A percentile compares a stretch with the other conserved stretches of the same genome.
Evolutionary conservation across 2,797 vertebrate species (phyloP).

Genomic region (Sciaenops ocellatus): DNA sequence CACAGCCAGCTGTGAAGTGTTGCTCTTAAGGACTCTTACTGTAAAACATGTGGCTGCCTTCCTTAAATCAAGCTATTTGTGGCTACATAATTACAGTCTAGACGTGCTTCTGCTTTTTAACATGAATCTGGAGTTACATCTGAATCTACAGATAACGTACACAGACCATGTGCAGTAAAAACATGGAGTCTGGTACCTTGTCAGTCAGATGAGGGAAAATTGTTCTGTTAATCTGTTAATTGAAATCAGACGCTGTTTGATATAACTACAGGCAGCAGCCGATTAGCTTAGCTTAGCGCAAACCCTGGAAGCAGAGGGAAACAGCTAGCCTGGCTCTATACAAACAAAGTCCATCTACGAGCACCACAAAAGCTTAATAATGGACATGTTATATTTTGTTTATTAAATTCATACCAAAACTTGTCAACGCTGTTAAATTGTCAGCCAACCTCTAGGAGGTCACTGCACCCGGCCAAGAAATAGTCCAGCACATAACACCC

Average conservation of each 20-base stretch:
- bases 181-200: slow-evolving; percentile 39
- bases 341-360: neutral
- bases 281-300: slow-evolving; percentile 4
- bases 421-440: neutral
- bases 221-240: too few relatives aligned
- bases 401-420: neutral
- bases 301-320: neutral
- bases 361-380: neutral
- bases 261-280: neutral
- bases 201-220: slow-evolving; percentile 41
- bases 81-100: slow-evolving; percentile 80
- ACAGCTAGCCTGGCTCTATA: neutral
- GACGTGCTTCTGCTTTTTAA: slow-evolving; percentile 71
- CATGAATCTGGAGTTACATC: slow-evolving; percentile 64
- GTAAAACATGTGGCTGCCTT: slow-evolving; percentile 77
- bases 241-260: slow-evolving; percentile 1
- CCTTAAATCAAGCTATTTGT: slow-evolving; percentile 79
- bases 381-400: neutral
- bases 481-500: neutral
- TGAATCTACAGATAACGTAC: slow-evolving; percentile 60
- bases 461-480: neutral
- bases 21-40: slow-evolving; percentile 66
- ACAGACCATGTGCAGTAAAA: slow-evolving; percentile 34
- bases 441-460: neutral
- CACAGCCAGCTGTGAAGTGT: slow-evolving; percentile 72